Percentiles rank a stretch among this genome's conserved stretches.
Evolutionary conservation across 2,888 invertebrate species (phyloP).

Genomic region (Hoplodrina ambigua): DNA sequence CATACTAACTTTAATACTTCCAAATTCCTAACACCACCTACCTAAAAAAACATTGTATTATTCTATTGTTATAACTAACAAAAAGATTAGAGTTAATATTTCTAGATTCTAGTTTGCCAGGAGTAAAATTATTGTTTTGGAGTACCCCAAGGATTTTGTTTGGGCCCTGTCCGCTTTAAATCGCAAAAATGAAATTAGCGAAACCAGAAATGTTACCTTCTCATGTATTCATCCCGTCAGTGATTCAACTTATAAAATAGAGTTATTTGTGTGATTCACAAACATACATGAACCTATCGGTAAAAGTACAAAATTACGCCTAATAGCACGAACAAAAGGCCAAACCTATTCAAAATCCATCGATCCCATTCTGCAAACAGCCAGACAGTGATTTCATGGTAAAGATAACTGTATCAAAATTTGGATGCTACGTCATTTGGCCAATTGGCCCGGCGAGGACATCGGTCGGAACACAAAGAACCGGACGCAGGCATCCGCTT

Average conservation of each 20-base stretch:
- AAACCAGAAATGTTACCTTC: neutral
- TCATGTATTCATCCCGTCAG: neutral
- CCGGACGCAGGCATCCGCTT: slow-evolving; percentile 86
- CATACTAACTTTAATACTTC: neutral
- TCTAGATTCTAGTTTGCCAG: too few relatives aligned
- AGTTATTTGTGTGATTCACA: slow-evolving; percentile 24
- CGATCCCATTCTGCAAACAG: slow-evolving; percentile 68
- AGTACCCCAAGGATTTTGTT: slow-evolving; percentile 8
- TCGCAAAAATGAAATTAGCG: neutral
- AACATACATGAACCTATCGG: slow-evolving; percentile 15
- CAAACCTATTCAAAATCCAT: slow-evolving; percentile 60
- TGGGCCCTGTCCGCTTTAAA: neutral
- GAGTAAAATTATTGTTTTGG: neutral
- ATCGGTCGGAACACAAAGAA: slow-evolving; percentile 82
- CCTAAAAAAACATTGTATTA: neutral
- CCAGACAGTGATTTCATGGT: slow-evolving; percentile 79
- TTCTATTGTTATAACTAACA: neutral
- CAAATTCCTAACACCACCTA: neutral
- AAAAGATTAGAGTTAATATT: neutral
- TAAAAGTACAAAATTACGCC: slow-evolving; percentile 52
- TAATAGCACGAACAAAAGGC: slow-evolving; percentile 49
- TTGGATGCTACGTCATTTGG: slow-evolving; percentile 81
- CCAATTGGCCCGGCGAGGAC: slow-evolving; percentile 84
- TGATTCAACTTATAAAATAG: slow-evolving; percentile 2
- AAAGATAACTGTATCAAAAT: slow-evolving; percentile 86